Conservation (phyloP, 2,113 vertebrate species). For the Salvelinus alpinus region DNA sequence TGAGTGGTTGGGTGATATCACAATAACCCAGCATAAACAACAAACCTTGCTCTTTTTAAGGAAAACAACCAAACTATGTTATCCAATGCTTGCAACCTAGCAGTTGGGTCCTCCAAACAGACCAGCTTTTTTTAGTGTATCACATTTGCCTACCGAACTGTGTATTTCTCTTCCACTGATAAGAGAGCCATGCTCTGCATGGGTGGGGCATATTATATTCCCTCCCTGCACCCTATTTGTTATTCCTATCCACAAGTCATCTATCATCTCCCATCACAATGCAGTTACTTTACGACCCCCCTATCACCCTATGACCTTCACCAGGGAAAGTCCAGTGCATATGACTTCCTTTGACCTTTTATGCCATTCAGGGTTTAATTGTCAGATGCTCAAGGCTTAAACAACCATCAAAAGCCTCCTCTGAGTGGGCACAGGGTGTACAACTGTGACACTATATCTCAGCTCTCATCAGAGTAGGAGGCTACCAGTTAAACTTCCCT, state of each 20-base stretch:
- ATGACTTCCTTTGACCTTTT: slow-evolving; percentile 59
- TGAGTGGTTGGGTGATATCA: too few species aligned
- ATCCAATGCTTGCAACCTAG: too few species aligned
- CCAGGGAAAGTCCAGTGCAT: slow-evolving; percentile 38
- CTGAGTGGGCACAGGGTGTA: slow-evolving; percentile 34
- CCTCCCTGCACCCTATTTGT: background rate
- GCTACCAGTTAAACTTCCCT: slow-evolving; percentile 61
- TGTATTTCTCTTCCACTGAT: too few species aligned
- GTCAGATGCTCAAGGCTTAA: slow-evolving; percentile 64
- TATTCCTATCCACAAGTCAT: slow-evolving; percentile 12
- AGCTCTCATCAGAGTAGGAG: slow-evolving; percentile 60
- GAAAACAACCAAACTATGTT: too few species aligned
- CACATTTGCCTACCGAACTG: too few species aligned
- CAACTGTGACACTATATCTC: slow-evolving; percentile 64
- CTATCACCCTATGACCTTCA: slow-evolving; percentile 52
- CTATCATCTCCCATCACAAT: slow-evolving; percentile 37
- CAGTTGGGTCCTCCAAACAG: too few species aligned
- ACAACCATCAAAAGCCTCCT: slow-evolving; percentile 62
- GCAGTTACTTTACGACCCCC: slow-evolving; percentile 26
- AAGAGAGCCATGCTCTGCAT: background rate
- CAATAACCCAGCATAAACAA: too few species aligned
- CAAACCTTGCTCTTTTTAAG: too few species aligned
- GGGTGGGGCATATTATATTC: background rate
- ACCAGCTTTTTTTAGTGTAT: too few species aligned
- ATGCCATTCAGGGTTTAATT: slow-evolving; percentile 66